Evolutionary conservation across 2,888 invertebrate genomes (phyloP).

Genomic region (Tolmerus cingulatus): DNA sequence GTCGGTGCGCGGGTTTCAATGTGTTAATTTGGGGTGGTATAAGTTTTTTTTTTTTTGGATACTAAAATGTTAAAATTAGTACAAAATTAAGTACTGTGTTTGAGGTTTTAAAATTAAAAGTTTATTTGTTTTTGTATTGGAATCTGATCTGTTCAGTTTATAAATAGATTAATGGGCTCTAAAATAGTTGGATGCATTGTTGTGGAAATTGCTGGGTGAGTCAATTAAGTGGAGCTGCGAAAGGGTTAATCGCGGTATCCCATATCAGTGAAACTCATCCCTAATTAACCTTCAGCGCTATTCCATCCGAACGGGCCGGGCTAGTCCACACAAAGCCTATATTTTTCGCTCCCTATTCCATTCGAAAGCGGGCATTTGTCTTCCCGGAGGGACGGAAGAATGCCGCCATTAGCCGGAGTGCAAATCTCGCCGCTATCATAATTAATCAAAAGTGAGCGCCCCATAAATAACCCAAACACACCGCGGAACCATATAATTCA

Average conservation of each 20-base stretch:
- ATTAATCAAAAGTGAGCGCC: slow-evolving; percentile 36
- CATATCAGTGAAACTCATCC: neutral
- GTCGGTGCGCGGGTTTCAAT: too few species aligned
- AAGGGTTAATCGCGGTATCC: neutral
- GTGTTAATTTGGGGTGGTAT: too few species aligned
- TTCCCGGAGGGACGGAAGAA: neutral
- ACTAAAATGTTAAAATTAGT: too few species aligned
- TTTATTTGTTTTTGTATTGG: too few species aligned
- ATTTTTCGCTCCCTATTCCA: neutral
- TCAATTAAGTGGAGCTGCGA: neutral
- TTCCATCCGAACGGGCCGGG: neutral
- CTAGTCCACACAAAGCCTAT: neutral
- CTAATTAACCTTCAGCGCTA: neutral
- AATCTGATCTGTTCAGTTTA: too few species aligned
- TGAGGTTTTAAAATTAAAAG: too few species aligned
- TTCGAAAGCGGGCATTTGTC: neutral
- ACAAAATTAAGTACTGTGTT: too few species aligned
- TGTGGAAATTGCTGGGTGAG: neutral
- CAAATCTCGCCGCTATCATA: slow-evolving; percentile 24
- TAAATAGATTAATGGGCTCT: too few species aligned
- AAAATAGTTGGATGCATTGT: neutral
- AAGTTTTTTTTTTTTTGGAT: too few species aligned
- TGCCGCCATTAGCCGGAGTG: slow-evolving; percentile 1
- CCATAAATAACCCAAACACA: slow-evolving; percentile 34
- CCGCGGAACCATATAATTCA: slow-evolving; percentile 26